These are phyloP conservation scores for Argyrosomus japonicus DNA, from an alignment of 2,113 vertebrate species.

Conservation along the genomic window DNA sequence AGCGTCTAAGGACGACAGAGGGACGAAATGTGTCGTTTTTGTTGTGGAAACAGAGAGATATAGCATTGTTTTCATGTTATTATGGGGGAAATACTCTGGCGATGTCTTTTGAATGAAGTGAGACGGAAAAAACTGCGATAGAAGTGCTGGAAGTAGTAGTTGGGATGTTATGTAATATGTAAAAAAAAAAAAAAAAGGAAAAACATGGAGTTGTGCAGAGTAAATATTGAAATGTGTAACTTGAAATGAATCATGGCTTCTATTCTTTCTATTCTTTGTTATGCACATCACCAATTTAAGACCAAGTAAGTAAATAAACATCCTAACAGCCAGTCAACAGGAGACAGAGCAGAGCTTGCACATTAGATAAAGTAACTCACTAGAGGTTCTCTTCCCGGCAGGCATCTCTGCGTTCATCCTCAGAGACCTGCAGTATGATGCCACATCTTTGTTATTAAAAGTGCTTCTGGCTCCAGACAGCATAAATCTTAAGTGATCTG, in stretches of 20 bases:
- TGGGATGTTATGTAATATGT: constrained; percentile 43
- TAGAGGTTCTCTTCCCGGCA: neutral
- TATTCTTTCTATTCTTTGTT: neutral
- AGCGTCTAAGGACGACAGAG: neutral
- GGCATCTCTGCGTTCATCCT: neutral
- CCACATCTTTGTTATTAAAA: constrained; percentile 13
- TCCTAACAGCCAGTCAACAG: neutral
- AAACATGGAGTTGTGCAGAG: neutral
- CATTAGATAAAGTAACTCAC: neutral
- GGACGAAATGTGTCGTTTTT: neutral
- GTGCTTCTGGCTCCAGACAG: constrained; percentile 4
- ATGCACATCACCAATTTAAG: neutral
- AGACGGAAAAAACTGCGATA: neutral
- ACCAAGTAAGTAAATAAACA: neutral
- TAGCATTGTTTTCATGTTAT: neutral
- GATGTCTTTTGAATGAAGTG: neutral
- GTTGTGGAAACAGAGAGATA: constrained; percentile 1
- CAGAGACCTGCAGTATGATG: neutral
- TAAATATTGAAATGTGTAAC: neutral
- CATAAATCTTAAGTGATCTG: neutral
- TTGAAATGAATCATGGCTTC: neutral
- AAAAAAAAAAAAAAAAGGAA: neutral
- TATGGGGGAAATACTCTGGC: neutral
- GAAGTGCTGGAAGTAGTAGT: constrained; percentile 13
- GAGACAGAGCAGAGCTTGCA: neutral